A percentile compares a stretch with the other conserved stretches of the same genome.
These are phyloP conservation scores for Linyphia triangularis DNA, from an alignment of 2,888 invertebrate species.

Conservation along the genomic window DNA sequence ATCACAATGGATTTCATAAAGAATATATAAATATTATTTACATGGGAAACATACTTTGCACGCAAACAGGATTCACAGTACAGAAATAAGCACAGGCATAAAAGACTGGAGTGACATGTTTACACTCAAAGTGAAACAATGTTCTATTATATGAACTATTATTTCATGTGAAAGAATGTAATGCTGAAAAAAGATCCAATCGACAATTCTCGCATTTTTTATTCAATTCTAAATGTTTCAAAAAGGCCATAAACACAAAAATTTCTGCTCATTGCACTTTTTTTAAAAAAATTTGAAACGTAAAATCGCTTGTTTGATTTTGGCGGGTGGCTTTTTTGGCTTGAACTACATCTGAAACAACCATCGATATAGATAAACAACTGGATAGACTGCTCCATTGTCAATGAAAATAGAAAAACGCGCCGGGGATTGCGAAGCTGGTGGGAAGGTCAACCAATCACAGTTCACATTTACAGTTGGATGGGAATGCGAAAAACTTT, in stretches of 20 bases:
- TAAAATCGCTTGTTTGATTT: background rate
- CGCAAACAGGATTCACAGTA: constrained; percentile 60
- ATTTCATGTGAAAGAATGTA: background rate
- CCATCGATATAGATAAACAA: too few species aligned
- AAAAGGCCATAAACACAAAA: too few species aligned
- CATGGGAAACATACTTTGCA: constrained; percentile 43
- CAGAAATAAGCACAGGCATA: constrained; percentile 67
- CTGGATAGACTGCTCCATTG: too few species aligned
- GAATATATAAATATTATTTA: constrained; percentile 61
- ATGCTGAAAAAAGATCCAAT: background rate
- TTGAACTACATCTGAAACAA: too few species aligned
- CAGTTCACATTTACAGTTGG: too few species aligned
- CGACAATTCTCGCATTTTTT: background rate
- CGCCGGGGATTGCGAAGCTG: too few species aligned
- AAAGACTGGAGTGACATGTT: constrained; percentile 58
- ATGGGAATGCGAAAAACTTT: too few species aligned
- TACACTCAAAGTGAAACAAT: constrained; percentile 24
- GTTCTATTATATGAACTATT: background rate
- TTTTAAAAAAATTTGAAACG: background rate
- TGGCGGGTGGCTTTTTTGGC: too few species aligned
- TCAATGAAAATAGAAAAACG: too few species aligned
- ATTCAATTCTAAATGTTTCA: too few species aligned
- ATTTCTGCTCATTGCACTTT: too few species aligned
- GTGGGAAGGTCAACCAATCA: too few species aligned
- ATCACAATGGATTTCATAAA: constrained; percentile 72